A percentile compares a stretch with the other conserved stretches of the same genome.
These are phyloP conservation scores for Hippocampus barbouri DNA, from an alignment of 2,113 vertebrate species.

Conservation along the genomic window DNA sequence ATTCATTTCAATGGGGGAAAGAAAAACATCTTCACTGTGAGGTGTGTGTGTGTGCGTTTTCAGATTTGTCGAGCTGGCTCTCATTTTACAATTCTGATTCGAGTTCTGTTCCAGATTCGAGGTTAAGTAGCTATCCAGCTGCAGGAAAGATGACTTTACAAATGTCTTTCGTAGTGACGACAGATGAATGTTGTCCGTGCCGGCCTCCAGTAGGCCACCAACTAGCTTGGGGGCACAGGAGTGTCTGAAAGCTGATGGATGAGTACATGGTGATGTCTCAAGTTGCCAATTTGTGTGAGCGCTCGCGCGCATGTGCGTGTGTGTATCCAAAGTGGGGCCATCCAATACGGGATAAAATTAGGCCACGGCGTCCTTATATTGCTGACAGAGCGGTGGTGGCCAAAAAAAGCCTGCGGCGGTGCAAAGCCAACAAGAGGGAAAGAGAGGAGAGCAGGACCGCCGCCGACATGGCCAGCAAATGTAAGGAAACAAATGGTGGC, in stretches of 20 bases:
- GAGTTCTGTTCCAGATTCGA: background rate
- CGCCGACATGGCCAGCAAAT: slow-evolving; percentile 72
- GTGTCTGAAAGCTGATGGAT: slow-evolving; percentile 44
- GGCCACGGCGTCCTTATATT: slow-evolving; percentile 67
- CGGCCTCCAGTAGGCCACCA: slow-evolving; percentile 17
- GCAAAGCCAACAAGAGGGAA: slow-evolving; percentile 45
- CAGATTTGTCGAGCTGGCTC: background rate
- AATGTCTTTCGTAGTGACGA: background rate
- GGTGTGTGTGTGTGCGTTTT: too few species aligned
- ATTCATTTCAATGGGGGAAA: too few species aligned
- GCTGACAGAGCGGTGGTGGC: slow-evolving; percentile 69
- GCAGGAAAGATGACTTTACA: background rate
- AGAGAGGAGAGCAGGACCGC: slow-evolving; percentile 45
- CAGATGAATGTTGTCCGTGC: slow-evolving; percentile 11
- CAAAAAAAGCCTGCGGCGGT: slow-evolving; percentile 71
- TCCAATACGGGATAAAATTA: slow-evolving; percentile 77
- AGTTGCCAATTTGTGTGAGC: slow-evolving; percentile 52
- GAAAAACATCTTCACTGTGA: background rate
- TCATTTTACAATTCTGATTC: background rate
- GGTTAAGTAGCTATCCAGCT: slow-evolving; percentile 1
- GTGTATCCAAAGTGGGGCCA: slow-evolving; percentile 63
- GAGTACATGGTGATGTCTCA: slow-evolving; percentile 65
- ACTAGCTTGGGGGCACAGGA: slow-evolving; percentile 33
- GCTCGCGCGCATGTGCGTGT: slow-evolving; percentile 33
- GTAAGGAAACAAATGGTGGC: slow-evolving; percentile 59